Percentiles rank a stretch among this genome's conserved stretches.
Conservation (phyloP, 2,797 vertebrate species). For the Loris lydekkerianus region DNA sequence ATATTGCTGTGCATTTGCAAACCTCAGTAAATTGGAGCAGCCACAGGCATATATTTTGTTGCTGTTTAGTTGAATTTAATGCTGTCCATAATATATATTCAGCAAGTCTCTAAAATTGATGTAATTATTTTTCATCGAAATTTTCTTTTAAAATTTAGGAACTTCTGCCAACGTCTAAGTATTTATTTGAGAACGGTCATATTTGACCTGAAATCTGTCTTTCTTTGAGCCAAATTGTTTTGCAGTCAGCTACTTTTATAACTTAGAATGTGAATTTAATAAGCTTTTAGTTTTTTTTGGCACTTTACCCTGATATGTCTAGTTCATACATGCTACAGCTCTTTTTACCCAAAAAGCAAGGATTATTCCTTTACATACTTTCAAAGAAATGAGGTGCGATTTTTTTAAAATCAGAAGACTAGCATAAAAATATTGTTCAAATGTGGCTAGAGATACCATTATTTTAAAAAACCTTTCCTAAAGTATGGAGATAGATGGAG, state of each 20-base stretch:
- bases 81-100: neutral
- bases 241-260: neutral
- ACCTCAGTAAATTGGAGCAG: neutral
- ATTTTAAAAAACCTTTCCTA: neutral
- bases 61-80: constrained; percentile 40
- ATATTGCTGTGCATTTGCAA: neutral
- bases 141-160: constrained; percentile 47
- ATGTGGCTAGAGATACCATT: neutral
- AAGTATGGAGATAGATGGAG: neutral
- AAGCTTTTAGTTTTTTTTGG: constrained; percentile 4
- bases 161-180: neutral
- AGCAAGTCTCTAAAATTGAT: neutral
- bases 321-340: neutral
- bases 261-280: constrained; percentile 9
- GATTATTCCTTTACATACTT: neutral
- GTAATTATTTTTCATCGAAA: neutral
- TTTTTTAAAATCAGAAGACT: neutral
- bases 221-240: constrained; percentile 3
- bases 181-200: constrained; percentile 31
- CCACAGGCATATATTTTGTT: neutral
- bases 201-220: neutral
- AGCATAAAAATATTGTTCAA: neutral
- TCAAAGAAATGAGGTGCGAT: neutral
- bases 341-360: neutral
- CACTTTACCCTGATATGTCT: neutral